Evolutionary conservation across 2,888 invertebrate species (phyloP).

Genomic region (Ommatoiulus sabulosus): DNA sequence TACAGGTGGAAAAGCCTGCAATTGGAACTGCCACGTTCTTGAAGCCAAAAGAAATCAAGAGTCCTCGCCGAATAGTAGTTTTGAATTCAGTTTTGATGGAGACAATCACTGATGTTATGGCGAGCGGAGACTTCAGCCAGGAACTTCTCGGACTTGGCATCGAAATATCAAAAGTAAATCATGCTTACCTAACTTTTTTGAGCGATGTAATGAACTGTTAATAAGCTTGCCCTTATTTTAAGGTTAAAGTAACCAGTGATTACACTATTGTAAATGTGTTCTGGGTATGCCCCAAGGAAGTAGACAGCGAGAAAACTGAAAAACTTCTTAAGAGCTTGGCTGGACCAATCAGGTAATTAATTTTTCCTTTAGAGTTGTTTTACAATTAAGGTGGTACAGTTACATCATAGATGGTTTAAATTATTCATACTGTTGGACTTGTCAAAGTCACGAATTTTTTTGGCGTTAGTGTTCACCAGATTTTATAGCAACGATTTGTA

Average conservation of each 20-base stretch:
- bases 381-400: too few species aligned
- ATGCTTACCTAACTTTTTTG: too few species aligned
- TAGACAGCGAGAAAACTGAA: conserved; percentile 9
- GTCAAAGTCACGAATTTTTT: too few species aligned
- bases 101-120: conserved; percentile 47
- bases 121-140: conserved; percentile 50
- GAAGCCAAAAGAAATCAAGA: conserved; percentile 13
- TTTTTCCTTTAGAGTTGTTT: background rate
- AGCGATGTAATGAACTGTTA: too few species aligned
- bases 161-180: conserved; percentile 54
- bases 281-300: background rate
- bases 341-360: background rate
- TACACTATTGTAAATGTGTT: background rate
- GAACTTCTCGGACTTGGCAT: conserved; percentile 38
- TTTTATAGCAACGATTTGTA: too few species aligned
- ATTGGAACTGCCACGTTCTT: background rate
- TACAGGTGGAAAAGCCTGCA: background rate
- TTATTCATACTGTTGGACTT: too few species aligned
- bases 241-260: conserved; percentile 7
- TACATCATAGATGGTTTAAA: too few species aligned
- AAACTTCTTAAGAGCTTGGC: background rate
- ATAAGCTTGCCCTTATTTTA: background rate
- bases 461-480: too few species aligned
- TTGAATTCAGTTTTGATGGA: conserved; percentile 53
- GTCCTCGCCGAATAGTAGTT: conserved; percentile 31